phyloP scores from a whole-genome alignment of 2,888 invertebrate species.

The Drosophila siamana region DNA sequence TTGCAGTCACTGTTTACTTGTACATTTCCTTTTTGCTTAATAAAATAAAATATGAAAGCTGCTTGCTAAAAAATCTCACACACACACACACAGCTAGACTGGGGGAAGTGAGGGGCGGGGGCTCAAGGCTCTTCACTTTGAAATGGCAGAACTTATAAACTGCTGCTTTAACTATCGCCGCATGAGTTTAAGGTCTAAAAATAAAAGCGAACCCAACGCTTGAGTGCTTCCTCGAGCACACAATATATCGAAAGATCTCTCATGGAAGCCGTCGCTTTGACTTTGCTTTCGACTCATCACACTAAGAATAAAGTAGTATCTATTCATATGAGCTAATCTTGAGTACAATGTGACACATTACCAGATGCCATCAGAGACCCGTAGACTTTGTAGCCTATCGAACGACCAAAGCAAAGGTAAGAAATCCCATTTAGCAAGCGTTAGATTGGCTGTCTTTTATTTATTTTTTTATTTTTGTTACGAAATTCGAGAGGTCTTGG shows the following conservation, averaged over 20 bases:
- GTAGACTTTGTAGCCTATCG: not conserved
- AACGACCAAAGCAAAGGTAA: not conserved
- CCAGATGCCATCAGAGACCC: not conserved
- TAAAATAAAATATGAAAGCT: constrained; percentile 75
- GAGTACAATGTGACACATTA: constrained; percentile 5
- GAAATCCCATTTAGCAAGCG: too few relatives aligned
- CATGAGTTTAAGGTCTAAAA: not conserved
- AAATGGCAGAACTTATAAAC: not conserved
- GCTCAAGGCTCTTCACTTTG: not conserved
- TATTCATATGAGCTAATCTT: constrained; percentile 7
- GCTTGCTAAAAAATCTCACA: constrained; percentile 51
- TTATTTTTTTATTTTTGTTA: too few relatives aligned
- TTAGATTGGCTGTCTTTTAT: too few relatives aligned
- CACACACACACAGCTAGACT: constrained; percentile 2
- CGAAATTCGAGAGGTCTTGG: too few relatives aligned
- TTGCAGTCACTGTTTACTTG: constrained; percentile 72
- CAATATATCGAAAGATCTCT: constrained; percentile 6
- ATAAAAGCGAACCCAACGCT: not conserved
- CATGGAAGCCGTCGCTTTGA: not conserved
- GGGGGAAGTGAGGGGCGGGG: not conserved
- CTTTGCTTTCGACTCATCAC: not conserved
- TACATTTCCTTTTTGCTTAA: constrained; percentile 74
- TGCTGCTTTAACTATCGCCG: constrained; percentile 12
- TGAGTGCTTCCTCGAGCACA: not conserved
- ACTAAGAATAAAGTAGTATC: constrained; percentile 10